Percentiles rank a stretch among this genome's conserved stretches.
phyloP scores from a whole-genome alignment of 2,888 invertebrate genomes.

The Orgyia antiqua region DNA sequence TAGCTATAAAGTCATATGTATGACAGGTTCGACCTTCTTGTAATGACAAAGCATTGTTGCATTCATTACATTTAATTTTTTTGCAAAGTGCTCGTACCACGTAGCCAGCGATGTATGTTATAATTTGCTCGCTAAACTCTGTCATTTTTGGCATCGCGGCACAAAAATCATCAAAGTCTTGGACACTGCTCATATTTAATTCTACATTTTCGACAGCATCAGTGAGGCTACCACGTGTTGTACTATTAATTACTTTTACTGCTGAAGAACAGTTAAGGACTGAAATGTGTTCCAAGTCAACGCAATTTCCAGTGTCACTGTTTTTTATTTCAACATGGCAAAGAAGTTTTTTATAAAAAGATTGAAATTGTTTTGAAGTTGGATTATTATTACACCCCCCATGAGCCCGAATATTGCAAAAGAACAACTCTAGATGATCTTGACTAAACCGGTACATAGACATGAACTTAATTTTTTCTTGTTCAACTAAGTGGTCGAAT shows the following conservation, averaged over 20 bases:
- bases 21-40: constrained; percentile 2
- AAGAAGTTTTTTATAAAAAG: constrained; percentile 10
- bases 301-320: constrained; percentile 7
- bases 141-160: constrained; percentile 2
- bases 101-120: constrained; percentile 11
- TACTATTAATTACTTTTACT: constrained; percentile 8
- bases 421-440: constrained; percentile 9
- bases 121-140: constrained; percentile 7
- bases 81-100: constrained; percentile 6
- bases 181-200: constrained; percentile 3
- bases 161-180: no score
- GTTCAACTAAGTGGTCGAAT: constrained; percentile 2
- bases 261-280: constrained; percentile 4
- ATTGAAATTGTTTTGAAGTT: constrained; percentile 10
- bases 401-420: constrained; percentile 5
- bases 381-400: constrained; percentile 14
- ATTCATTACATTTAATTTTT: constrained; percentile 7
- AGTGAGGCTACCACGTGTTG: constrained; percentile 5
- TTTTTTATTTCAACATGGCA: constrained; percentile 7
- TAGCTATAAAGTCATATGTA: constrained; percentile 4
- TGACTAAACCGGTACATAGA: constrained; percentile 4
- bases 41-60: background rate
- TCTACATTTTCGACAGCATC: constrained; percentile 1
- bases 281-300: constrained; percentile 10
- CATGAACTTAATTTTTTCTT: constrained; percentile 5